Conservation (phyloP, 1,140 invertebrate species). For the Rhagoletis zephyria region DNA sequence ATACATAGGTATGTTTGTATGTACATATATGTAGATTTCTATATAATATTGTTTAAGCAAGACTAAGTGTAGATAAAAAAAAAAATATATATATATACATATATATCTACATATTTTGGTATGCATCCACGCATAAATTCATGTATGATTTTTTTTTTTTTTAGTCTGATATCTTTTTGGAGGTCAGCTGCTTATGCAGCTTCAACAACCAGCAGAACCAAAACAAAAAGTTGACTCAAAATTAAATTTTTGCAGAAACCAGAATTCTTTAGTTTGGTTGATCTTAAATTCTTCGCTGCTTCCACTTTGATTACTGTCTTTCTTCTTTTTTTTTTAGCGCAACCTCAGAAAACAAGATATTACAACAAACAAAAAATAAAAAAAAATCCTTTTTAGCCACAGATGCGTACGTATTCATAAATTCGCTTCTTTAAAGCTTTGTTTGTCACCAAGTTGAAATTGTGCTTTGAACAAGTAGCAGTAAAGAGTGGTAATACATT, state of each 20-base stretch:
- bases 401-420: neutral
- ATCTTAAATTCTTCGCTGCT: conserved; percentile 5
- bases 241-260: conserved; percentile 34
- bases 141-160: conserved; percentile 7
- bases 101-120: neutral
- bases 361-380: neutral
- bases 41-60: neutral
- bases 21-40: neutral
- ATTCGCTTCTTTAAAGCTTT: conserved; percentile 3
- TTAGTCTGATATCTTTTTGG: conserved; percentile 10
- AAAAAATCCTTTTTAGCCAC: neutral
- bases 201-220: neutral
- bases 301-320: neutral
- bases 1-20: neutral
- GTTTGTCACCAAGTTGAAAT: neutral
- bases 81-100: too few species aligned
- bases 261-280: conserved; percentile 16
- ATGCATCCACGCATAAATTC: conserved; percentile 9
- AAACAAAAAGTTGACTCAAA: neutral
- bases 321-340: too few species aligned
- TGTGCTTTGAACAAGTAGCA: neutral
- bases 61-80: neutral
- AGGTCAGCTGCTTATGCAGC: conserved; percentile 9
- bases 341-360: neutral
- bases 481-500: too few species aligned